phyloP scores from a whole-genome alignment of 2,113 vertebrate genomes.

The Chaetura pelagica region DNA sequence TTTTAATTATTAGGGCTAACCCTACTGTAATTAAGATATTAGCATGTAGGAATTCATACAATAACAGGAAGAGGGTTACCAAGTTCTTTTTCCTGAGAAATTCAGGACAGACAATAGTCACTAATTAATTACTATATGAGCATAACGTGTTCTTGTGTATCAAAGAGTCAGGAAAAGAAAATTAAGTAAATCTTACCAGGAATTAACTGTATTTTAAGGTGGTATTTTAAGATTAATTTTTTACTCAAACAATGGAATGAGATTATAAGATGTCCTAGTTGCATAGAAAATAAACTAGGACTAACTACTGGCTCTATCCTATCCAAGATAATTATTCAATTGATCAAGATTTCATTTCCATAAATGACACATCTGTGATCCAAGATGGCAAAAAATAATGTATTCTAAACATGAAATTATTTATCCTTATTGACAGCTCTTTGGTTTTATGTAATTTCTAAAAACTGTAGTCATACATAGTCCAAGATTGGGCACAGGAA shows the following conservation, averaged over 20 bases:
- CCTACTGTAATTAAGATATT: neutral
- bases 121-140: neutral
- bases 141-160: neutral
- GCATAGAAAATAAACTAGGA: neutral
- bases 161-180: neutral
- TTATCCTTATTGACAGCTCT: neutral
- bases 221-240: neutral
- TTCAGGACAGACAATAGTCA: neutral
- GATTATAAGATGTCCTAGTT: neutral
- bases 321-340: neutral
- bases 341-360: neutral
- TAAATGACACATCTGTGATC: neutral
- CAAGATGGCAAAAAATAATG: neutral
- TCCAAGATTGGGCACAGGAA: neutral
- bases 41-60: neutral
- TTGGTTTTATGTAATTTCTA: neutral
- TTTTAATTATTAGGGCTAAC: neutral
- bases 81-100: neutral
- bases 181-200: neutral
- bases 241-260: neutral
- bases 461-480: neutral
- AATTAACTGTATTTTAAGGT: neutral
- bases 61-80: neutral
- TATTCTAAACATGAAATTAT: neutral
- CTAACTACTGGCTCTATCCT: neutral